These are phyloP conservation scores for Labia minor DNA, from an alignment of 2,888 invertebrate species.

Conservation along the genomic window DNA sequence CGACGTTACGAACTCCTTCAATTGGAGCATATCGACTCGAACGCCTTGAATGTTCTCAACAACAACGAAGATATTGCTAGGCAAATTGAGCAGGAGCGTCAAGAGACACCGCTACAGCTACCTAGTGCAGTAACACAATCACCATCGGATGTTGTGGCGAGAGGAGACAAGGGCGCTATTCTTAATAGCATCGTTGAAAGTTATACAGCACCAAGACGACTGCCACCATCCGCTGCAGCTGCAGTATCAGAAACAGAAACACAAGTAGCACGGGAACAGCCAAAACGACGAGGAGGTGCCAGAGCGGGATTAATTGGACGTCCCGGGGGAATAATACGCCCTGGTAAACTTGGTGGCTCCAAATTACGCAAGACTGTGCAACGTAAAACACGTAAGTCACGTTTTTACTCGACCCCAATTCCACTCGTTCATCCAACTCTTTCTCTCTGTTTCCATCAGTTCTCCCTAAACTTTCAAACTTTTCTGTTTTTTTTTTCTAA, in stretches of 20 bases:
- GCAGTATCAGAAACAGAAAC: constrained; percentile 35
- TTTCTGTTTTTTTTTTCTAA: too few species aligned
- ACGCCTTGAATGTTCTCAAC: constrained; percentile 33
- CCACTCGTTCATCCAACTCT: too few species aligned
- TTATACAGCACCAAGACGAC: constrained; percentile 44
- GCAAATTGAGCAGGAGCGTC: constrained; percentile 66
- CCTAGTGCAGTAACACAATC: constrained; percentile 26
- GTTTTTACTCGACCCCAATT: constrained; percentile 16
- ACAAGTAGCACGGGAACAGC: constrained; percentile 34
- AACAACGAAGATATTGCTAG: constrained; percentile 37
- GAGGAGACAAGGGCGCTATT: constrained; percentile 55
- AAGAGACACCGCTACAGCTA: constrained; percentile 27
- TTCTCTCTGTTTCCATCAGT: too few species aligned
- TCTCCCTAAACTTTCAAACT: too few species aligned
- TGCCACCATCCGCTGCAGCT: constrained; percentile 41
- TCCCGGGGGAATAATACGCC: background rate
- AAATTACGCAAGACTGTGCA: background rate
- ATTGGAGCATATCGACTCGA: constrained; percentile 50
- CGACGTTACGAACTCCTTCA: constrained; percentile 60
- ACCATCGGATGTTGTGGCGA: background rate
- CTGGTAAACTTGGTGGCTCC: background rate
- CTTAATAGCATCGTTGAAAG: constrained; percentile 60
- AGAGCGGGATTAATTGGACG: background rate
- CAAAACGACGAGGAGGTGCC: constrained; percentile 29
- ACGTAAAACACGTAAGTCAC: constrained; percentile 1